phyloP scores from a whole-genome alignment of 2,888 invertebrate genomes.

The Erebia epiphron region DNA sequence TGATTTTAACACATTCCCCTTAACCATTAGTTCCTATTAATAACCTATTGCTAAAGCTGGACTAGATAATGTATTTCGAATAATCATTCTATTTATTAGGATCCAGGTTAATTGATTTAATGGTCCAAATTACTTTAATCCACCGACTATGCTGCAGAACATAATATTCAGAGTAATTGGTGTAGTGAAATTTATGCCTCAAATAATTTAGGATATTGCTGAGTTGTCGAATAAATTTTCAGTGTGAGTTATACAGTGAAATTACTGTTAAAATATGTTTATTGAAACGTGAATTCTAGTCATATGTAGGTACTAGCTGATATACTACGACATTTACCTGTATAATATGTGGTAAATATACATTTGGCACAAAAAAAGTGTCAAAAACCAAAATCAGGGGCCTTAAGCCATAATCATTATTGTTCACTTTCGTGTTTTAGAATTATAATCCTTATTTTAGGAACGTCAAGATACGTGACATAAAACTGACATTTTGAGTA shows the following conservation, averaged over 20 bases:
- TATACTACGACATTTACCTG: too few species aligned
- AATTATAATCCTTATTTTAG: too few species aligned
- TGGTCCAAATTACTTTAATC: slow-evolving; percentile 3
- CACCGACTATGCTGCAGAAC: neutral
- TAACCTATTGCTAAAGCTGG: neutral
- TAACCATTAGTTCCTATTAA: neutral
- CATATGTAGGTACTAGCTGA: too few species aligned
- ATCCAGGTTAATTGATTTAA: neutral
- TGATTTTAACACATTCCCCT: neutral
- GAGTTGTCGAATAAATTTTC: neutral
- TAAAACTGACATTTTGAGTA: too few species aligned
- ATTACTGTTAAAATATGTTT: too few species aligned
- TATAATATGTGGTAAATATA: too few species aligned
- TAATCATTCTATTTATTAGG: neutral
- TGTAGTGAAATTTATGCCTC: neutral
- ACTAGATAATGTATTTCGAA: neutral
- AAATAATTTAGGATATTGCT: neutral
- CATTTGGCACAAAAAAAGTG: too few species aligned
- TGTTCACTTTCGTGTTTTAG: too few species aligned
- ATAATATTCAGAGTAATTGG: neutral
- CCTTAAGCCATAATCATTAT: too few species aligned
- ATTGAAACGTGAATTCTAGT: too few species aligned
- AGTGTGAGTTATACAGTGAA: neutral
- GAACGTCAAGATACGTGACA: too few species aligned
- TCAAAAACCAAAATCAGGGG: too few species aligned